A percentile compares a stretch with the other conserved stretches of the same genome.
Evolutionary conservation across 2,888 invertebrate species (phyloP).

Genomic region (Oxycera nigricornis): DNA sequence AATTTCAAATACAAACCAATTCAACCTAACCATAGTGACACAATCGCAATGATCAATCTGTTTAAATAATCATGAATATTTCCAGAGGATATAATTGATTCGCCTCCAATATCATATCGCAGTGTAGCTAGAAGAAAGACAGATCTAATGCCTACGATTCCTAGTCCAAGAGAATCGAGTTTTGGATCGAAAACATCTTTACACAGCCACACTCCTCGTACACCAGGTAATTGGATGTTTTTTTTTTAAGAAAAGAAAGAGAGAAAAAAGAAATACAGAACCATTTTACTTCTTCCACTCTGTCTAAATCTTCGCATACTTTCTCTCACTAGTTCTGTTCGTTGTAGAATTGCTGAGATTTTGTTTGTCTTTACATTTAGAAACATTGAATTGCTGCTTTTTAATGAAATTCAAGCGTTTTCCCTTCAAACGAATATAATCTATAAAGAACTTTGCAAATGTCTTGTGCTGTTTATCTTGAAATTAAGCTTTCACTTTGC

Average conservation of each 20-base stretch:
- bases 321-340: neutral
- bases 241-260: no score
- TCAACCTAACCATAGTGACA: no score
- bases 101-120: conserved; percentile 71
- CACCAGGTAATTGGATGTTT: conserved; percentile 60
- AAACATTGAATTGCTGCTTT: neutral
- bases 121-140: conserved; percentile 86
- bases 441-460: conserved; percentile 32
- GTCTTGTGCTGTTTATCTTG: conserved; percentile 6
- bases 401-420: neutral
- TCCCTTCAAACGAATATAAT: neutral
- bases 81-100: conserved; percentile 61
- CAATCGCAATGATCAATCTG: neutral
- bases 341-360: neutral
- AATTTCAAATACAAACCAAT: neutral
- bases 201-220: conserved; percentile 61
- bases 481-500: neutral
- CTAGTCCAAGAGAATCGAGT: conserved; percentile 71
- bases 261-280: neutral
- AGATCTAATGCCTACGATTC: conserved; percentile 89
- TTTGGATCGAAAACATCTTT: conserved; percentile 64
- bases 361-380: neutral
- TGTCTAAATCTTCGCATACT: neutral
- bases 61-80: conserved; percentile 45
- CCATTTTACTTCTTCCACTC: neutral